Evolutionary conservation across 2,113 vertebrate genomes (phyloP).

Genomic region (Aegotheles bennettii): DNA sequence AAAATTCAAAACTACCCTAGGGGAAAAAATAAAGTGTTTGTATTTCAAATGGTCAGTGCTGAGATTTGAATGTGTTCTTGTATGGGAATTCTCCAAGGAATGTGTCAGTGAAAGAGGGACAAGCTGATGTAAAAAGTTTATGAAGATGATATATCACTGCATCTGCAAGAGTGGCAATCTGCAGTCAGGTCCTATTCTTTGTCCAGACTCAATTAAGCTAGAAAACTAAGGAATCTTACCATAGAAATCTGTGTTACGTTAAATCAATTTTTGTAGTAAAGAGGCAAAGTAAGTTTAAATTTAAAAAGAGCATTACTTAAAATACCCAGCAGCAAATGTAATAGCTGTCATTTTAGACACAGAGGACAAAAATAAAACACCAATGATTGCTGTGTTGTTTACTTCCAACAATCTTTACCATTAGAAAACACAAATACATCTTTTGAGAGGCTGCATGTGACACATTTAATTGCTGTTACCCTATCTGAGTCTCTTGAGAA

Average conservation of each 20-base stretch:
- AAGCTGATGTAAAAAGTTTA: not conserved
- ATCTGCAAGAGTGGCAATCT: not conserved
- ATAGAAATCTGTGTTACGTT: not conserved
- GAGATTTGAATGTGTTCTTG: not conserved
- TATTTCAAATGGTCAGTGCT: not conserved
- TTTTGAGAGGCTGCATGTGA: not conserved
- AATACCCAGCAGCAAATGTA: not conserved
- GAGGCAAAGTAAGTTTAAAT: slow-evolving; percentile 11
- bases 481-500: not conserved
- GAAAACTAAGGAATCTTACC: slow-evolving; percentile 2
- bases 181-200: not conserved
- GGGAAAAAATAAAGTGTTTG: not conserved
- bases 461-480: not conserved
- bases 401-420: not conserved
- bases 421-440: not conserved
- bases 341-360: not conserved
- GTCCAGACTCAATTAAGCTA: not conserved
- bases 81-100: not conserved
- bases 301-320: not conserved
- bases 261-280: not conserved
- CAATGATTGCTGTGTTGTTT: not conserved
- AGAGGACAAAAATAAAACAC: not conserved
- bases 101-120: not conserved
- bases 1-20: not conserved
- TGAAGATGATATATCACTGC: not conserved